A percentile compares a stretch with the other conserved stretches of the same genome.
phyloP scores from a whole-genome alignment of 2,888 invertebrate species.

The Autographa pulchrina region DNA sequence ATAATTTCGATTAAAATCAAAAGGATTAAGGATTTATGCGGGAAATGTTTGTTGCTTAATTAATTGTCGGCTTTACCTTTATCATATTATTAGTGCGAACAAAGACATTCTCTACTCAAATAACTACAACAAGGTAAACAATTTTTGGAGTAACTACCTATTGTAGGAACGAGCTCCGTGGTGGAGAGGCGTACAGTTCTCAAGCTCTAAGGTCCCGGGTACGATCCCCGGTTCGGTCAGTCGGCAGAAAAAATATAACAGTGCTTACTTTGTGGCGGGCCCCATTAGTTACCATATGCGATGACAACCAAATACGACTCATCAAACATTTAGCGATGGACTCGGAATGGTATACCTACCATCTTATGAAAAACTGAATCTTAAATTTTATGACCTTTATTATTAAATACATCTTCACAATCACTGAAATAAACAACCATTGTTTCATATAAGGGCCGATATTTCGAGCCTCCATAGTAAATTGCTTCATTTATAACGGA shows the following conservation, averaged over 20 bases:
- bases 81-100: not conserved
- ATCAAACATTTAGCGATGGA: not conserved
- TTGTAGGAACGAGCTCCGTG: no score
- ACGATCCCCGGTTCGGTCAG: no score
- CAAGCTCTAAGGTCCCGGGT: no score
- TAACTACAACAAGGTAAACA: no score
- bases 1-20: constrained; percentile 52
- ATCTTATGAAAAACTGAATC: constrained; percentile 32
- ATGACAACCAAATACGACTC: not conserved
- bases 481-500: constrained; percentile 65
- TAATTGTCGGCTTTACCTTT: constrained; percentile 29
- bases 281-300: not conserved
- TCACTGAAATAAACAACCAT: constrained; percentile 54
- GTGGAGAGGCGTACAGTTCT: no score
- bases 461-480: constrained; percentile 55
- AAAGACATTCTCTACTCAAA: not conserved
- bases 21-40: constrained; percentile 31
- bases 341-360: constrained; percentile 16
- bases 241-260: not conserved
- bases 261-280: not conserved
- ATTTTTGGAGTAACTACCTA: no score
- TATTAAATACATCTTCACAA: constrained; percentile 44
- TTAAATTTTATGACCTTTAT: constrained; percentile 47
- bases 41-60: constrained; percentile 29
- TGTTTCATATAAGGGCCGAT: constrained; percentile 61